Evolutionary conservation across 2,888 invertebrate species (phyloP).

Genomic region (Ophioninae sp.): DNA sequence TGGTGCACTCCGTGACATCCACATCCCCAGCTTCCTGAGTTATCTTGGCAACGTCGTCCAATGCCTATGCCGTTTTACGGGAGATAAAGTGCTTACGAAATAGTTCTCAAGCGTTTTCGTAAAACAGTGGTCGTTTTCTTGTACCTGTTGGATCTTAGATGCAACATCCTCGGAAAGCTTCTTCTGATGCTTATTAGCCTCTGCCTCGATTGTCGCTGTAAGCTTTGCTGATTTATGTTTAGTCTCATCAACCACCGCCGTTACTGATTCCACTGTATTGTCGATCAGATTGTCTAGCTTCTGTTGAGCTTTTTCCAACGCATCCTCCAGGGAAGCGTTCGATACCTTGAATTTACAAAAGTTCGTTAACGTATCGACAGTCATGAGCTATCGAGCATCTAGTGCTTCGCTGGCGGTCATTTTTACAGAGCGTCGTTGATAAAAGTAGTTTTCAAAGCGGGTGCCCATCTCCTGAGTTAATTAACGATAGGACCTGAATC

Average conservation of each 20-base stretch:
- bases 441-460: no score
- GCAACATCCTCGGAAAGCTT: conserved; percentile 1
- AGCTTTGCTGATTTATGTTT: conserved; percentile 12
- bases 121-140: no score
- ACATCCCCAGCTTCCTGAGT: conserved; percentile 1
- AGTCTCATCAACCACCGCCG: neutral
- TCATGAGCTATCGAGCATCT: no score
- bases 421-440: no score
- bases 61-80: conserved; percentile 1
- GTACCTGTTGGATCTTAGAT: conserved; percentile 22
- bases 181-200: neutral
- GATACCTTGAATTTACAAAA: conserved; percentile 11
- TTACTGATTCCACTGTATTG: neutral
- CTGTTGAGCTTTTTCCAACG: conserved; percentile 5
- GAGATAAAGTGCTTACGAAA: neutral
- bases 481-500: no score
- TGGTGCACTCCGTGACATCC: conserved; percentile 39
- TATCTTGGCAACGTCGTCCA: neutral
- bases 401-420: no score
- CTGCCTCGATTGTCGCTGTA: neutral
- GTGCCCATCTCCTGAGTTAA: neutral
- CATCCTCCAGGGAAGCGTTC: conserved; percentile 1
- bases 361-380: neutral
- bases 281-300: conserved; percentile 7
- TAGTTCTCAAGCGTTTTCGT: neutral